Evolutionary conservation across 2,113 vertebrate genomes (phyloP).

Genomic region (Talpa occidentalis): DNA sequence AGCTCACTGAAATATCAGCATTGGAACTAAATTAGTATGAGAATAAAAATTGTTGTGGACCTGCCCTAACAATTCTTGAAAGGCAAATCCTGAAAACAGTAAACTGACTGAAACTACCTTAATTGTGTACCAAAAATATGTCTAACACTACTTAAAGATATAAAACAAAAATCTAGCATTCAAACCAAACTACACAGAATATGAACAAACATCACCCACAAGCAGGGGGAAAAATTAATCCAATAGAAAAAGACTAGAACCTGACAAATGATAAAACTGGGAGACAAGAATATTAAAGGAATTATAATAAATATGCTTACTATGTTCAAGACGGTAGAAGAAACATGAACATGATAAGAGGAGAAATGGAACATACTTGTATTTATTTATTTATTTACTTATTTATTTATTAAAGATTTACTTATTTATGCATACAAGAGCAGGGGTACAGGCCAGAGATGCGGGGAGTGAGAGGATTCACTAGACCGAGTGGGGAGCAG

Average conservation of each 20-base stretch:
- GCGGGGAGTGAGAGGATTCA: too few species aligned
- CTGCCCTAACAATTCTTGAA: not conserved
- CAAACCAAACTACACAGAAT: conserved; percentile 28
- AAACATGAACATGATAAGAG: not conserved
- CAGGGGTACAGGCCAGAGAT: too few species aligned
- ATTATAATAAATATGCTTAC: not conserved
- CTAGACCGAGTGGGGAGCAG: too few species aligned
- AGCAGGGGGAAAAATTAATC: not conserved
- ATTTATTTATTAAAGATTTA: too few species aligned
- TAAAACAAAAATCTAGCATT: conserved; percentile 40
- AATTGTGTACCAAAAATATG: not conserved
- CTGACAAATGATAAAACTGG: not conserved
- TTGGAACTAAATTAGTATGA: not conserved
- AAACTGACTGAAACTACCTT: not conserved
- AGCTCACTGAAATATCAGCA: not conserved
- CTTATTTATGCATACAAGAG: too few species aligned
- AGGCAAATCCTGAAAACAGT: conserved; percentile 3
- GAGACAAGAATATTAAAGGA: conserved; percentile 34
- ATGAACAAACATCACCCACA: not conserved
- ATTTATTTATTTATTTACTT: too few species aligned
- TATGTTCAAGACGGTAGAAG: not conserved
- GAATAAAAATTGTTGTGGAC: conserved; percentile 3
- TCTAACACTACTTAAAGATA: conserved; percentile 43
- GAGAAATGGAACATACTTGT: not conserved
- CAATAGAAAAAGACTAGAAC: not conserved